Conservation (phyloP, 1,140 invertebrate species). For the Drosophila aff. region DNA sequence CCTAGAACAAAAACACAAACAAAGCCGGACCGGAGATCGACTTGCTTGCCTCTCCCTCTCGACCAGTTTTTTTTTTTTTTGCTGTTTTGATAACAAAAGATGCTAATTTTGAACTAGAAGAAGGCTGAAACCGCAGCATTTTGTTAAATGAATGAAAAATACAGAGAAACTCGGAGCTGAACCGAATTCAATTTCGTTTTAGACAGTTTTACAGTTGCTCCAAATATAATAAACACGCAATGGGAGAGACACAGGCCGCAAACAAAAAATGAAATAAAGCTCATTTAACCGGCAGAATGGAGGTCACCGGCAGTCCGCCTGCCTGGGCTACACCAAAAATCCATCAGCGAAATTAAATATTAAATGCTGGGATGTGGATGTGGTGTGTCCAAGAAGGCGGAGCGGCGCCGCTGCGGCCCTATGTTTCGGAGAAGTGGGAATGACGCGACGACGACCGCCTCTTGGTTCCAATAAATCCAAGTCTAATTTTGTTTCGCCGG, state of each 20-base stretch:
- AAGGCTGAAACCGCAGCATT: slow-evolving; percentile 43
- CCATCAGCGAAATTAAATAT: slow-evolving; percentile 74
- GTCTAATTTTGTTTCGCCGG: slow-evolving; percentile 46
- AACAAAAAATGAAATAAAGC: slow-evolving; percentile 36
- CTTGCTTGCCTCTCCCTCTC: no score
- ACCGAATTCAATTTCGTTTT: slow-evolving; percentile 47
- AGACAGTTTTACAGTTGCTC: slow-evolving; percentile 43
- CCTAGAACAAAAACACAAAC: slow-evolving; percentile 22
- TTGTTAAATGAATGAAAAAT: slow-evolving; percentile 32
- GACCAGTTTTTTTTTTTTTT: slow-evolving; percentile 14
- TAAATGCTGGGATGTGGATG: slow-evolving; percentile 24
- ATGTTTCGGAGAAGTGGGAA: slow-evolving; percentile 19
- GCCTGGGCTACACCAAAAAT: slow-evolving; percentile 33
- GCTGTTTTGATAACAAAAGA: slow-evolving; percentile 70
- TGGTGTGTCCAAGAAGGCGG: slow-evolving; percentile 32
- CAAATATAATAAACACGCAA: slow-evolving; percentile 54
- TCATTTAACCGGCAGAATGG: slow-evolving; percentile 41
- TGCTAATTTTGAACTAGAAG: slow-evolving; percentile 48
- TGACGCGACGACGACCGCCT: slow-evolving; percentile 39
- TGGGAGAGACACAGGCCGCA: slow-evolving; percentile 42
- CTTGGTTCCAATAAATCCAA: slow-evolving; percentile 41
- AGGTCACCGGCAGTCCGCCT: slow-evolving; percentile 55
- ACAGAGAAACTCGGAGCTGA: slow-evolving; percentile 20
- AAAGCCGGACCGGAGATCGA: background rate
- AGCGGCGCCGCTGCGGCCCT: background rate